Evolutionary conservation across 2,113 vertebrate species (phyloP).

Genomic region (Lipotes vexillifer): DNA sequence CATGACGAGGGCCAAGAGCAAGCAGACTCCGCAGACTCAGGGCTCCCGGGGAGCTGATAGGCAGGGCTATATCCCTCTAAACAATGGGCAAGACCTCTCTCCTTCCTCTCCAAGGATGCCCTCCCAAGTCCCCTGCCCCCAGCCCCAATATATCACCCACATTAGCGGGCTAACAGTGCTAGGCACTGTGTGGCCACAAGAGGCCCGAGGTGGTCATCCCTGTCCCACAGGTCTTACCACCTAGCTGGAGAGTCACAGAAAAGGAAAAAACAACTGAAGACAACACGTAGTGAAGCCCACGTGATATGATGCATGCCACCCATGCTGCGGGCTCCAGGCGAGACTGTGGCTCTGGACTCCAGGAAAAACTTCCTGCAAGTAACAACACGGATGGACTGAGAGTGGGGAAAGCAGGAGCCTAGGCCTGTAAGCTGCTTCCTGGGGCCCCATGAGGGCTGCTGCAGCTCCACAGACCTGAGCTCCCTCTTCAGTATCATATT

Average conservation of each 20-base stretch:
- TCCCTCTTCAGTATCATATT: background rate
- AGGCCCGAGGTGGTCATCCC: fast-evolving
- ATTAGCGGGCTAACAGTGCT: background rate
- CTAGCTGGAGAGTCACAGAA: background rate
- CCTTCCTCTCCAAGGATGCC: background rate
- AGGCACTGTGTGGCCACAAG: background rate
- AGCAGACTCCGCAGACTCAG: background rate
- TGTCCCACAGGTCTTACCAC: background rate
- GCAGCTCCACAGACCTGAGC: too few species aligned
- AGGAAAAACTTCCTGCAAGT: background rate
- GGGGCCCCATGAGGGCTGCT: background rate
- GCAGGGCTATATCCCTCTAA: fast-evolving
- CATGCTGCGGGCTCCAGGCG: background rate
- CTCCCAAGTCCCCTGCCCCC: background rate
- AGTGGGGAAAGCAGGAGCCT: background rate
- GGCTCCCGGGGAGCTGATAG: background rate
- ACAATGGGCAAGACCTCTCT: background rate
- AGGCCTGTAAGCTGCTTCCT: background rate
- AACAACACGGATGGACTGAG: background rate
- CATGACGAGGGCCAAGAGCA: background rate
- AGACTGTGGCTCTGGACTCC: background rate
- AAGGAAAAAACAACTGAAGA: background rate
- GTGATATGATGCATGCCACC: background rate
- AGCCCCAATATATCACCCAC: background rate
- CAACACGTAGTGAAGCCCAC: background rate